Conservation (phyloP, 2,797 vertebrate genomes). For the Tolypeutes matacus region DNA sequence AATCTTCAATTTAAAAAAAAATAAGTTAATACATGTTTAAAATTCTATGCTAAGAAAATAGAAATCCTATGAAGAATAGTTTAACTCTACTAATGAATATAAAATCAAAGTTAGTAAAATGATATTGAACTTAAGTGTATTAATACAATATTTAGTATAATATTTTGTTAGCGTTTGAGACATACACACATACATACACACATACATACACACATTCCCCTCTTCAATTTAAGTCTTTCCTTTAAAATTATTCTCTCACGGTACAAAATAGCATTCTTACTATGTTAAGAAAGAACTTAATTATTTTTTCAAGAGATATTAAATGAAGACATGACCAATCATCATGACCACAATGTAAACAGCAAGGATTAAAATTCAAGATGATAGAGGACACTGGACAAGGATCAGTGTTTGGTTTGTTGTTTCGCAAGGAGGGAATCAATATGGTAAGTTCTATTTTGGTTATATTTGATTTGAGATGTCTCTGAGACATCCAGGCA, state of each 20-base stretch:
- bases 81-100: conserved; percentile 82
- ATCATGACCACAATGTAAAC: conserved; percentile 31
- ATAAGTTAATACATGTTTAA: conserved; percentile 74
- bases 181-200: background rate
- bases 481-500: background rate
- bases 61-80: conserved; percentile 74
- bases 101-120: conserved; percentile 83
- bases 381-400: background rate
- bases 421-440: background rate
- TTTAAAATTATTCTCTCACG: conserved; percentile 47
- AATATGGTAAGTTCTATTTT: background rate
- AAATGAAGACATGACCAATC: conserved; percentile 49
- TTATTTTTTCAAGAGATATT: conserved; percentile 60
- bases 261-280: background rate
- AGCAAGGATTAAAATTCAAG: conserved; percentile 60
- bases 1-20: conserved; percentile 59
- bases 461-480: background rate
- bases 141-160: conserved; percentile 41
- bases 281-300: conserved; percentile 34
- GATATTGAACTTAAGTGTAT: conserved; percentile 65
- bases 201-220: background rate
- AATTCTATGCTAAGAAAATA: conserved; percentile 78
- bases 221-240: conserved; percentile 44
- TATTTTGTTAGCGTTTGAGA: background rate
- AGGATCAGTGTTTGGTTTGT: background rate